Percentiles rank a stretch among this genome's conserved stretches.
Evolutionary conservation across 2,797 vertebrate species (phyloP).

Genomic region (Pseudotriccus pelzelni): DNA sequence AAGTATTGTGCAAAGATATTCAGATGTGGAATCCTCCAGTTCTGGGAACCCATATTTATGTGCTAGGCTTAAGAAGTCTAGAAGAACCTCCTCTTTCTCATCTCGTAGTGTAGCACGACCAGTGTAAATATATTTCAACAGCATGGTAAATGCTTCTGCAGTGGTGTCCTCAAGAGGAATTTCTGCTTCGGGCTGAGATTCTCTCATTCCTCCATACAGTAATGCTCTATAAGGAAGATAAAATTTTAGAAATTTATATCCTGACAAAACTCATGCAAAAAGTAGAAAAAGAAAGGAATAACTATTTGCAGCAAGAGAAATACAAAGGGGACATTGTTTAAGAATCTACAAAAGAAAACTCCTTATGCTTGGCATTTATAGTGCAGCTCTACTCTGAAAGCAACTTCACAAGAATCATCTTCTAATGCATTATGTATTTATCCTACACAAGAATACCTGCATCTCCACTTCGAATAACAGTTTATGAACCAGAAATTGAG

Average conservation of each 20-base stretch:
- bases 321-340: background rate
- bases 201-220: constrained; percentile 94
- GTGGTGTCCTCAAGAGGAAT: constrained; percentile 92
- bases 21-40: constrained; percentile 93
- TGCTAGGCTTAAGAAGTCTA: constrained; percentile 94
- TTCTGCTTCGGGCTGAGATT: constrained; percentile 94
- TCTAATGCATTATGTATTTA: background rate
- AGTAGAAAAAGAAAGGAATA: background rate
- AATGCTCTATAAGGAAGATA: constrained; percentile 82
- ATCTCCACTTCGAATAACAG: background rate
- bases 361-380: background rate
- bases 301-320: background rate
- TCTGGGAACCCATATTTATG: constrained; percentile 97
- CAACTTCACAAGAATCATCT: background rate
- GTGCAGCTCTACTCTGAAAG: background rate
- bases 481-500: background rate
- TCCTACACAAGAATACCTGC: background rate
- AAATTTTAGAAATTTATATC: background rate
- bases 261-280: background rate
- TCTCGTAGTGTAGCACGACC: constrained; percentile 92
- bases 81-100: constrained; percentile 91
- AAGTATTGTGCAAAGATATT: constrained; percentile 95
- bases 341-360: background rate
- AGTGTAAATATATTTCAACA: constrained; percentile 95
- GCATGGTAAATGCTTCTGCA: constrained; percentile 94